Conservation (phyloP, 2,888 invertebrate species). For the Lasioglossum oenotherae region DNA sequence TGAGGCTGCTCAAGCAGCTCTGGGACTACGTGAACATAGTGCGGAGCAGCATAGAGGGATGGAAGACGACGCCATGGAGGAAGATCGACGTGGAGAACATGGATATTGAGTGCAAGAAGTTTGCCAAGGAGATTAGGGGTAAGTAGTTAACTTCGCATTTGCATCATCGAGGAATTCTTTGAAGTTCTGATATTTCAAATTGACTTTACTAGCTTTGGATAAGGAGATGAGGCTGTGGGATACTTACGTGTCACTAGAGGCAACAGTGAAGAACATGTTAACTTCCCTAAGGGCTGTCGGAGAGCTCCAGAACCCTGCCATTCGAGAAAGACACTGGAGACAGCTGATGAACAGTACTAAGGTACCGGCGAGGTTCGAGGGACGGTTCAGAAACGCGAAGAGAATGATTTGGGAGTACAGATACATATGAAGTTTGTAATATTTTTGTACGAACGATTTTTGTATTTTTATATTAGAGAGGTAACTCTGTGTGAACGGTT, state of each 20-base stretch:
- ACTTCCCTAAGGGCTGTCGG: constrained; percentile 97
- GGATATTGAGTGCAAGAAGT: constrained; percentile 99
- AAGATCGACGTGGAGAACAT: constrained; percentile 99
- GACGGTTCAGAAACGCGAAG: constrained; percentile 25
- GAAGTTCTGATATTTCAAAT: constrained; percentile 35
- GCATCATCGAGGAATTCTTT: not conserved
- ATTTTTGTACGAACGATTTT: constrained; percentile 15
- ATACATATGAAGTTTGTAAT: not conserved
- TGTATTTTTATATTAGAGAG: not conserved
- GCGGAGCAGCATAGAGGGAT: constrained; percentile 95
- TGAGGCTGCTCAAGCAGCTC: constrained; percentile 95
- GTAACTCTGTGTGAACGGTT: not conserved
- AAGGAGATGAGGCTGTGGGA: constrained; percentile 99
- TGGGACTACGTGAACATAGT: constrained; percentile 98
- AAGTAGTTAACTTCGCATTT: constrained; percentile 17
- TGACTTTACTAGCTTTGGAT: constrained; percentile 88
- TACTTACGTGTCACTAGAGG: constrained; percentile 94
- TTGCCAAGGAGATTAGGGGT: constrained; percentile 95
- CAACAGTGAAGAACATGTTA: constrained; percentile 97
- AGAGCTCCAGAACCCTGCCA: constrained; percentile 98
- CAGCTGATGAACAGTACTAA: constrained; percentile 98
- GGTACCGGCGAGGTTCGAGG: constrained; percentile 85
- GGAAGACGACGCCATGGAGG: constrained; percentile 99
- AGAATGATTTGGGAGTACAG: constrained; percentile 12
- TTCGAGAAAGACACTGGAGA: constrained; percentile 98